phyloP scores from a whole-genome alignment of 2,797 vertebrate genomes.

The Helostoma temminkii region DNA sequence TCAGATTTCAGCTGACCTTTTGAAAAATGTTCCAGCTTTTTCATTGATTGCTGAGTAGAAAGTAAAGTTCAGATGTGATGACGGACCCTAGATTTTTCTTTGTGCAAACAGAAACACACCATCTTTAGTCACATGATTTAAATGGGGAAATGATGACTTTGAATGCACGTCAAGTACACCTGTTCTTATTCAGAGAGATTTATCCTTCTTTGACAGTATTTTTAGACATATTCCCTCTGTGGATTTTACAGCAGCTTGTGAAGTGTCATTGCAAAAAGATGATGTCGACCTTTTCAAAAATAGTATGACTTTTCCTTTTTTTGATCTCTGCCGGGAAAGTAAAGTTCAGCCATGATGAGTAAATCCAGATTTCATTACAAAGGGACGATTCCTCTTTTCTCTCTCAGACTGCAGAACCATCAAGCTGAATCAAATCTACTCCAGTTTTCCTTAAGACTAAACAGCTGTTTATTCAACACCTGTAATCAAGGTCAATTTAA shows the following conservation, averaged over 20 bases:
- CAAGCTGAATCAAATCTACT: neutral
- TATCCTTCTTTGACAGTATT: neutral
- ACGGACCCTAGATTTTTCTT: neutral
- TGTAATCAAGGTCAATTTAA: neutral
- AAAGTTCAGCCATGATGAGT: neutral
- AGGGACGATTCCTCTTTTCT: neutral
- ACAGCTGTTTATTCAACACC: neutral
- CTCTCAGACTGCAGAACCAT: too few relatives aligned
- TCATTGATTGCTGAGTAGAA: conserved; percentile 21
- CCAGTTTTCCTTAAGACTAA: neutral
- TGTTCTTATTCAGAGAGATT: neutral
- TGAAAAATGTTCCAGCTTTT: conserved; percentile 3
- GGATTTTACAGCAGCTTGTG: neutral
- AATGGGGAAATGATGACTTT: neutral
- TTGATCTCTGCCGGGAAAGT: neutral
- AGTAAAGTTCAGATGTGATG: conserved; percentile 34
- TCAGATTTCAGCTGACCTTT: conserved; percentile 35
- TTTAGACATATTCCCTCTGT: neutral
- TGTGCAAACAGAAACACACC: neutral
- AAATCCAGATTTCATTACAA: neutral
- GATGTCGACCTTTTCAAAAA: conserved; percentile 14
- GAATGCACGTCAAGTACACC: too few relatives aligned
- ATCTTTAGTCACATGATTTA: neutral
- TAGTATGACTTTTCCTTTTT: neutral
- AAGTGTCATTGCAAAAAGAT: neutral